phyloP scores from a whole-genome alignment of 2,113 vertebrate species.

The Eupsittula cactorum region DNA sequence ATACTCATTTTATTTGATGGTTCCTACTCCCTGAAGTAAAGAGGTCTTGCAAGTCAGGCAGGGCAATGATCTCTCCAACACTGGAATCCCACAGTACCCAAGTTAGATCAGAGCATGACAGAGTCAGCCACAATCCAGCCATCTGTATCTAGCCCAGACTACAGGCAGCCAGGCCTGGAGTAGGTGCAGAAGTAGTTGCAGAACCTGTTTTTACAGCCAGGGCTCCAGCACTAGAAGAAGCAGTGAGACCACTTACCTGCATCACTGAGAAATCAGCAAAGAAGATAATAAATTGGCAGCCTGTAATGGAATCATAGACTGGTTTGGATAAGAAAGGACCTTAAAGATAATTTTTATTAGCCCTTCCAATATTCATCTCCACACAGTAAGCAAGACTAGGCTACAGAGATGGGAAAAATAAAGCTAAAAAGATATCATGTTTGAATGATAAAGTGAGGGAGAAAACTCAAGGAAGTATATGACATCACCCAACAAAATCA shows the following conservation, averaged over 20 bases:
- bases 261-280: not conserved
- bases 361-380: not conserved
- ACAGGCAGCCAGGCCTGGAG: not conserved
- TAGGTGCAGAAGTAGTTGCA: not conserved
- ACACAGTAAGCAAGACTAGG: not conserved
- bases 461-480: not conserved
- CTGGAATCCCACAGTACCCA: rapidly evolving
- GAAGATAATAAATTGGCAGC: not conserved
- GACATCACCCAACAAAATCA: not conserved
- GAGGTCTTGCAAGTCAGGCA: not conserved
- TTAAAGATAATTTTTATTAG: not conserved
- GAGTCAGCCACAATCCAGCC: rapidly evolving
- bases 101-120: not conserved
- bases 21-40: not conserved
- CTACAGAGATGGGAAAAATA: not conserved
- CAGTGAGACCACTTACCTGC: not conserved
- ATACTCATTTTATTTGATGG: not conserved
- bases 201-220: not conserved
- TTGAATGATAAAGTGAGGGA: not conserved
- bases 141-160: not conserved
- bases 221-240: not conserved
- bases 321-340: not conserved
- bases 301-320: not conserved
- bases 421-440: not conserved
- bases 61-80: not conserved